Conservation (phyloP, 2,888 invertebrate genomes). For the Calameuta filiformis region DNA sequence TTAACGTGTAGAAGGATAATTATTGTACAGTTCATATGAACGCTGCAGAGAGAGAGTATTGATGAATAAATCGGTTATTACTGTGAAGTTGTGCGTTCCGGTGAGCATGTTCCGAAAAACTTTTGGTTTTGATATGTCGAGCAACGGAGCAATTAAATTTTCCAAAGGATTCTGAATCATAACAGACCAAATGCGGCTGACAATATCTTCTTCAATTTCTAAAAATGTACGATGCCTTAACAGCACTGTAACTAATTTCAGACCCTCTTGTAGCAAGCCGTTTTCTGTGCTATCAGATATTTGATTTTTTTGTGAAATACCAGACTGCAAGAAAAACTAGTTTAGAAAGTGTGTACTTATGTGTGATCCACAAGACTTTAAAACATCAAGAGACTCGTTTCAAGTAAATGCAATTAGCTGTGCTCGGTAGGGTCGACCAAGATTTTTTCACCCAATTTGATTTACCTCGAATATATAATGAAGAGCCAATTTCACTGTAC, state of each 20-base stretch:
- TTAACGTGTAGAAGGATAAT: neutral
- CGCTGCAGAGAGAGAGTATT: neutral
- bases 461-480: slow-evolving; percentile 38
- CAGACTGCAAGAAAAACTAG: neutral
- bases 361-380: neutral
- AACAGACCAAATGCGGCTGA: slow-evolving; percentile 40
- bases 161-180: slow-evolving; percentile 38
- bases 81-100: slow-evolving; percentile 35
- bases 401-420: too few species aligned
- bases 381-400: too few species aligned
- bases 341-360: neutral
- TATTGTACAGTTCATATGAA: neutral
- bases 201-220: slow-evolving; percentile 29
- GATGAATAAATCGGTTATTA: slow-evolving; percentile 18
- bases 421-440: too few species aligned
- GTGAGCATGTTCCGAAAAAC: slow-evolving; percentile 39
- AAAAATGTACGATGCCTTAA: slow-evolving; percentile 41
- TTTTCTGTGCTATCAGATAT: neutral
- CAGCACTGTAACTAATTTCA: slow-evolving; percentile 39
- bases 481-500: slow-evolving; percentile 33
- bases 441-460: neutral
- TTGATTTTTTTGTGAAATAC: neutral
- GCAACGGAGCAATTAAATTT: slow-evolving; percentile 38
- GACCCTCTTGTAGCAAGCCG: slow-evolving; percentile 31
- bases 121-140: slow-evolving; percentile 39